phyloP scores from a whole-genome alignment of 23 tunicate species.

The Ascidia mentula region DNA sequence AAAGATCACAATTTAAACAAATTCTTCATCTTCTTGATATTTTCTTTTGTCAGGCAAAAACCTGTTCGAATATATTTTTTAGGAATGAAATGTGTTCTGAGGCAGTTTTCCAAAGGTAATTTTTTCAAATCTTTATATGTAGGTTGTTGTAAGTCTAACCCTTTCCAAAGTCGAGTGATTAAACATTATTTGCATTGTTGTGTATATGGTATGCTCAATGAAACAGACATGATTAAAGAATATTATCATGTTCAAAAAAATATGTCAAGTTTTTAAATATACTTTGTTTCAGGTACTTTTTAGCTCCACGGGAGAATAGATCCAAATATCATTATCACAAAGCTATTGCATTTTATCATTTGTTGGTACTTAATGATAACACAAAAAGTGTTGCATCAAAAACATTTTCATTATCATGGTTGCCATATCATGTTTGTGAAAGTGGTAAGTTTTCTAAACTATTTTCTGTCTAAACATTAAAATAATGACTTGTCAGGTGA shows the following conservation, averaged over 20 bases:
- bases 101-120: not conserved
- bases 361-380: not conserved
- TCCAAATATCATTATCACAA: not conserved
- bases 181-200: no score
- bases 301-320: not conserved
- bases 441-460: not conserved
- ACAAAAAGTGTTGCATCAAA: not conserved
- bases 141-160: no score
- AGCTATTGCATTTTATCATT: not conserved
- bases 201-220: no score
- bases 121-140: not conserved
- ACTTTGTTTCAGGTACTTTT: constrained; percentile 1
- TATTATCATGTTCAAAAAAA: no score
- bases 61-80: not conserved
- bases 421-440: not conserved
- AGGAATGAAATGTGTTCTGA: not conserved
- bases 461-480: not conserved
- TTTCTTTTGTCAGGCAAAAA: not conserved
- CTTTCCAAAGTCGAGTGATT: no score
- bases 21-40: not conserved
- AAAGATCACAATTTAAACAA: not conserved
- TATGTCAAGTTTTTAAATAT: no score
- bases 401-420: not conserved
- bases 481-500: not conserved
- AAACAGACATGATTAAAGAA: no score